A percentile compares a stretch with the other conserved stretches of the same genome.
phyloP scores from a whole-genome alignment of 2,888 invertebrate species.

The Capitulum mitella region DNA sequence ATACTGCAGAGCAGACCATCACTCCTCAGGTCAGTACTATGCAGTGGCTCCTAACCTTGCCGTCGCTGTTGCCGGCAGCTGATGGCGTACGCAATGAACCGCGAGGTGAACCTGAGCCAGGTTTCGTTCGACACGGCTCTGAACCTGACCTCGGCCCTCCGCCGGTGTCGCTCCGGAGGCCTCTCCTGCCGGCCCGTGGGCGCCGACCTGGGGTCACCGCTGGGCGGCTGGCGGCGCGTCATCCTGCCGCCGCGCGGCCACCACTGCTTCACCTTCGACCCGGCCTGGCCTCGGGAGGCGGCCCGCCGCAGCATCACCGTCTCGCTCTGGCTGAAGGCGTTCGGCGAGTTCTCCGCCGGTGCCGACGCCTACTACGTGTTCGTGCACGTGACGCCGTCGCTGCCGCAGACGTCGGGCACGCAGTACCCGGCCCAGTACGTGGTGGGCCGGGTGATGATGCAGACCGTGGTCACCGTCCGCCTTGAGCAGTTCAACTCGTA shows the following conservation, averaged over 20 bases:
- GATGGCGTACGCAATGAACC: neutral
- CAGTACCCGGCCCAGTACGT: neutral
- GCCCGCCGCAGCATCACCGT: neutral
- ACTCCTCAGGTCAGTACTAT: no score
- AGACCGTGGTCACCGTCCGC: neutral
- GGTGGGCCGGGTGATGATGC: neutral
- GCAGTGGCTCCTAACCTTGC: no score
- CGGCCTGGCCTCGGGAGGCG: neutral
- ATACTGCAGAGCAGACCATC: no score
- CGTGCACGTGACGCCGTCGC: neutral
- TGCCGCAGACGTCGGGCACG: neutral
- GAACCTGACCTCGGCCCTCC: neutral
- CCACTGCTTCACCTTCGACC: neutral
- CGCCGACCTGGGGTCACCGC: neutral
- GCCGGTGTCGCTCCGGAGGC: neutral
- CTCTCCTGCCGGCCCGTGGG: neutral
- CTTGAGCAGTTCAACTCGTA: neutral
- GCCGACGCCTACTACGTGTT: neutral
- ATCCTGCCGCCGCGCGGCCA: neutral
- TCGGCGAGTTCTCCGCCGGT: neutral
- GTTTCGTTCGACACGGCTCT: neutral
- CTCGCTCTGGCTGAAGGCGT: neutral
- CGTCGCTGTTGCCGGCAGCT: neutral
- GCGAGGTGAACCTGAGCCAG: neutral
- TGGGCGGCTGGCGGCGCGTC: neutral